Percentiles rank a stretch among this genome's conserved stretches.
Evolutionary conservation across 2,113 vertebrate species (phyloP).

Genomic region (Erythrolamprus reginae): DNA sequence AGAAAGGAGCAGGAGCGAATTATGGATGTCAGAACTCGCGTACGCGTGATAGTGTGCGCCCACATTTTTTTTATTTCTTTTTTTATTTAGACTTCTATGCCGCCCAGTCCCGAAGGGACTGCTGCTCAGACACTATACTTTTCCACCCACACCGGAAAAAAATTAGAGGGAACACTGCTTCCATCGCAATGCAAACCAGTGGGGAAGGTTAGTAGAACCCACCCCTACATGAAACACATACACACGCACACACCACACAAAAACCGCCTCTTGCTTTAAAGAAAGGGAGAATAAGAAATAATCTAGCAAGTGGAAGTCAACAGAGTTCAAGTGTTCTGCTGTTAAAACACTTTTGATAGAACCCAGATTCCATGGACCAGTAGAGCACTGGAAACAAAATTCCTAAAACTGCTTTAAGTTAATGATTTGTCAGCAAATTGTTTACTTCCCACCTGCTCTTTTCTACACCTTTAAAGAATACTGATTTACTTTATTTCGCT

Average conservation of each 20-base stretch:
- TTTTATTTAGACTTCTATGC: no score
- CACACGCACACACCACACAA: slow-evolving; percentile 12
- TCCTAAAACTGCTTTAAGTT: slow-evolving; percentile 64
- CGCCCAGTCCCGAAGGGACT: no score
- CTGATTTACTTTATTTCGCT: slow-evolving; percentile 36
- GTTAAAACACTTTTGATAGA: slow-evolving; percentile 77
- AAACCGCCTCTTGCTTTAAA: slow-evolving; percentile 23
- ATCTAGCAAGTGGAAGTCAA: slow-evolving; percentile 51
- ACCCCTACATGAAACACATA: not conserved
- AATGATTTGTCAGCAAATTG: slow-evolving; percentile 71
- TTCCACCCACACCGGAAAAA: no score
- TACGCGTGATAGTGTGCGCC: no score
- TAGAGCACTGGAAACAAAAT: slow-evolving; percentile 65
- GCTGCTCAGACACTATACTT: no score
- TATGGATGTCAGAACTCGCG: no score
- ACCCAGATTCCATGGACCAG: slow-evolving; percentile 75
- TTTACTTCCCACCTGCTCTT: slow-evolving; percentile 49
- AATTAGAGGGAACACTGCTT: no score
- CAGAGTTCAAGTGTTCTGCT: slow-evolving; percentile 58
- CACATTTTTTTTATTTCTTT: no score
- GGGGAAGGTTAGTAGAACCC: no score
- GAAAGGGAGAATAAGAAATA: slow-evolving; percentile 38
- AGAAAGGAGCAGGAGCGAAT: no score
- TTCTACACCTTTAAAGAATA: slow-evolving; percentile 39
- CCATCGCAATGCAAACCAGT: no score